Evolutionary conservation across 2,888 invertebrate species (phyloP), one percentile per base, ranked within the genome.

Genomic region (Muscina levida): DNA sequence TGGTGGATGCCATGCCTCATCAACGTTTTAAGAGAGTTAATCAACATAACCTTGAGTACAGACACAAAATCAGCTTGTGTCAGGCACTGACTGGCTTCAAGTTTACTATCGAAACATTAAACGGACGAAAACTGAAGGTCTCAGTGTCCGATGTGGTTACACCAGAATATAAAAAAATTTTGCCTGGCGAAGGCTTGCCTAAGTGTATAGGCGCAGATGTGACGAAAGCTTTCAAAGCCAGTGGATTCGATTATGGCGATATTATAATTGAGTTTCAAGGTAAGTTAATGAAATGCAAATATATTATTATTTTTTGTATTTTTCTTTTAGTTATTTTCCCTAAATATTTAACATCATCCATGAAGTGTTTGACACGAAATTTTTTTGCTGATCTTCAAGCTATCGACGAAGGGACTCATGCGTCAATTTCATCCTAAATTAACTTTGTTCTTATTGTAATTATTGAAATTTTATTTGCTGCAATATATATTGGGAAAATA

Each of bases 161-260:
- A 24, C 94, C 95, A 0, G 92, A 92, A 1, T 96, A 94, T 84
- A 92, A 92, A 82, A 96, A 95, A 89, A 86, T 93, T 0, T 91
- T 96, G 0, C 92, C 92, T 70, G 93, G 92, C 6, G 96, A 96
- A 90, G 96, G 96, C 0, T 91, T 96, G 85, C 96, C 96, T 0
- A 88, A 94, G 72, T 91, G 93, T 59, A 73, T 62, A 48, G 22
- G n/a, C n/a, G n/a, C 59, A 59, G 48, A 24, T 1, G n/a, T 48
- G 0, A 46, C 1, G 91, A 92, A 83, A 92, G 92, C 46, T 94
- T 95, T 90, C 95, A 95, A n/a, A 91, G 95, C 85, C 94, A 95
- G 0, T 86, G 93, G 85, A 91, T 92, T 56, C 66, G 92, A 92
- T 57, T 87, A 83, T 57, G 96, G 96, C 10, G 92, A 95, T 86